Percentiles rank a stretch among this genome's conserved stretches.
Conservation (phyloP, 1,140 invertebrate species). For the Scaptomyza pallida region DNA sequence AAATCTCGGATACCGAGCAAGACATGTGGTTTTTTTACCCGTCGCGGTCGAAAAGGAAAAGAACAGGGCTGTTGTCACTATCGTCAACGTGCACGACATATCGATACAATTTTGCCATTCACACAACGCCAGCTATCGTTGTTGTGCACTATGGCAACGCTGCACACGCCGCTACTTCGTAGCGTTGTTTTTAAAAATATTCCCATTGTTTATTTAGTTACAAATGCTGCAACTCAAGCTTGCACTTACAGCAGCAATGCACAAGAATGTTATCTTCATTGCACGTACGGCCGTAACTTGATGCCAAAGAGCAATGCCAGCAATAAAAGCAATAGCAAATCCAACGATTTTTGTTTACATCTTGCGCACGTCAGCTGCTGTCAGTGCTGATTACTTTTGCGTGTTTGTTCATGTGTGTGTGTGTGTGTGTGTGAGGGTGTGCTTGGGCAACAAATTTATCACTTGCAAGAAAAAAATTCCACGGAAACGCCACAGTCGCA, state of each 20-base stretch:
- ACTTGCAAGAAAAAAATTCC: conserved; percentile 33
- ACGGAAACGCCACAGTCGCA: conserved; percentile 17
- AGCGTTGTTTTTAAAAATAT: conserved; percentile 6
- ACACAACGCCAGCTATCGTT: too few relatives aligned
- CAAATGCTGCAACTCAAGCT: too few relatives aligned
- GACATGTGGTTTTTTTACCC: conserved; percentile 83
- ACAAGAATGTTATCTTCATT: too few relatives aligned
- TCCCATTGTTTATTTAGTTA: too few relatives aligned
- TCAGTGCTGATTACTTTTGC: conserved; percentile 11
- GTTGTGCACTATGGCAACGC: conserved; percentile 32
- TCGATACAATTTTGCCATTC: background rate
- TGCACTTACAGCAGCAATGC: too few relatives aligned
- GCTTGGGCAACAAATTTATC: conserved; percentile 36
- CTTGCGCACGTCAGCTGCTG: conserved; percentile 43
- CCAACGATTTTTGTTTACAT: conserved; percentile 44
- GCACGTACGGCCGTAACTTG: background rate
- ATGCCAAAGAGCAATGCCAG: background rate
- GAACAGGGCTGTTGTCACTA: conserved; percentile 47
- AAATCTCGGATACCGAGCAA: conserved; percentile 81
- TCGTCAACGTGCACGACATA: conserved; percentile 1
- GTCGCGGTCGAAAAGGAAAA: conserved; percentile 80
- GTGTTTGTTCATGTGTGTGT: conserved; percentile 3
- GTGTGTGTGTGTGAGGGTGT: conserved; percentile 17
- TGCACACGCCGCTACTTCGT: background rate
- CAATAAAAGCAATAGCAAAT: background rate